These are phyloP conservation scores for zebrafish (Danio rerio) DNA, from an alignment of 2,113 vertebrate genomes.

Conservation along the genomic window GRCz12tu NC_133180.1:28865001-28865500, in stretches of 20 bases:
- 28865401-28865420: neutral
- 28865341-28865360: neutral
- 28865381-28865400: neutral
- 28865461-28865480: neutral
- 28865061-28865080: too few relatives aligned
- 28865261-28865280: neutral
- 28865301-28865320: neutral
- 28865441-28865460: too few relatives aligned
- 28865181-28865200: neutral
- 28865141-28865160: neutral
- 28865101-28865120: neutral
- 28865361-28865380: neutral
- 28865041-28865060: too few relatives aligned
- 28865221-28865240: neutral
- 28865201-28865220: neutral
- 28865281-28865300: neutral
- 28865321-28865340: neutral
- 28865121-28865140: neutral
- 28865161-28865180: neutral
- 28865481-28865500: neutral
- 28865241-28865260: neutral
- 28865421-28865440: conserved; percentile 28
- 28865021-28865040: too few relatives aligned
- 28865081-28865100: too few relatives aligned
- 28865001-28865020: too few relatives aligned